phyloP scores from a whole-genome alignment of 2,113 vertebrate species.

The Zosterops lateralis region DNA sequence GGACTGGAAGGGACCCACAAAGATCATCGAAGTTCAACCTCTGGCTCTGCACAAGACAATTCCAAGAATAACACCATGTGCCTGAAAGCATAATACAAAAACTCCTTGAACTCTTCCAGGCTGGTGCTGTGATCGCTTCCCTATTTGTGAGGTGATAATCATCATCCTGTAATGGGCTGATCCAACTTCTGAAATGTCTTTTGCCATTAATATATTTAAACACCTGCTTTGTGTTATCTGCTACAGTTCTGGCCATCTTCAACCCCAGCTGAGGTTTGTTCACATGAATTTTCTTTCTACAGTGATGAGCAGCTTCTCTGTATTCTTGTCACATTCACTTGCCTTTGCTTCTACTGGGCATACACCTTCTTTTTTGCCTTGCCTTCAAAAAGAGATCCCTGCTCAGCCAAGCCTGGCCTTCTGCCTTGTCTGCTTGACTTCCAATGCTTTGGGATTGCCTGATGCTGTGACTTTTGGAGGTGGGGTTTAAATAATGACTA shows the following conservation, averaged over 20 bases:
- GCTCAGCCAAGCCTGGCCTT: neutral
- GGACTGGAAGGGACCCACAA: neutral
- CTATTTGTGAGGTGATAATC: neutral
- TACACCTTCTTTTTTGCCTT: neutral
- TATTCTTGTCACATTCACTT: neutral
- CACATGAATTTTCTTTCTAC: neutral
- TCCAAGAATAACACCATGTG: neutral
- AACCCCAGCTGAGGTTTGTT: rapidly evolving
- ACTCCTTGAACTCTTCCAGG: neutral
- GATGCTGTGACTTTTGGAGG: neutral
- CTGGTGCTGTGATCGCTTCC: neutral
- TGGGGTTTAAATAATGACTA: neutral
- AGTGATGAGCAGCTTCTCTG: neutral
- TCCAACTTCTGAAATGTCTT: neutral
- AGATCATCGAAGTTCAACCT: neutral
- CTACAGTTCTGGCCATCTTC: neutral
- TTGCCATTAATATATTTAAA: neutral
- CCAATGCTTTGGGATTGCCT: neutral
- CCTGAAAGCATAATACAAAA: neutral
- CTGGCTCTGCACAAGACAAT: neutral
- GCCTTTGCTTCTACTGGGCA: neutral
- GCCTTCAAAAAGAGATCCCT: neutral
- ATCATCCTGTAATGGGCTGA: neutral
- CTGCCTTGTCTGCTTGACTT: neutral
- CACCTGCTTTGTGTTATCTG: neutral